Conservation (phyloP, 2,797 vertebrate species). For the Lophotriccus pileatus region DNA sequence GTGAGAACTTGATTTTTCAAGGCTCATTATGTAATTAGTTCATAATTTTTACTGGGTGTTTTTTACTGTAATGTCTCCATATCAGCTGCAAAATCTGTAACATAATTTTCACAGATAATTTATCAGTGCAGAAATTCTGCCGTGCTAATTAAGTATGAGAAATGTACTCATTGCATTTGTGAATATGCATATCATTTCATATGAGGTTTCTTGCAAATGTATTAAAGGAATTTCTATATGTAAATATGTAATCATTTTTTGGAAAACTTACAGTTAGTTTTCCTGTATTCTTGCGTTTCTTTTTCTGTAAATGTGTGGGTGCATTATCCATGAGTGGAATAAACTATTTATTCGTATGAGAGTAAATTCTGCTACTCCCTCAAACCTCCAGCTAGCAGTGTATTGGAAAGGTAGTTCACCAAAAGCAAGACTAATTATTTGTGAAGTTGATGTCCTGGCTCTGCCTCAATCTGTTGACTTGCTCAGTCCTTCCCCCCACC, state of each 20-base stretch:
- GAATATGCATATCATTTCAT: slow-evolving; percentile 12
- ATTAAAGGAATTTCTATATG: not conserved
- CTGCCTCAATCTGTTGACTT: not conserved
- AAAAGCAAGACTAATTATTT: not conserved
- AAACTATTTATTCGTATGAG: not conserved
- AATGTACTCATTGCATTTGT: not conserved
- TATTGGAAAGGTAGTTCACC: not conserved
- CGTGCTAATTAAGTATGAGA: not conserved
- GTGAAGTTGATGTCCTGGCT: not conserved
- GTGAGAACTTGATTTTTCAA: slow-evolving; percentile 36
- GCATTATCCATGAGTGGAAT: accelerated
- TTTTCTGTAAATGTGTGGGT: not conserved
- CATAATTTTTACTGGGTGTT: not conserved
- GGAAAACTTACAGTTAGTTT: not conserved
- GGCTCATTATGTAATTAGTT: slow-evolving; percentile 49
- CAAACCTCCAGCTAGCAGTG: not conserved
- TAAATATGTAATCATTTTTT: not conserved
- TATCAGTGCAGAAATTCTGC: slow-evolving; percentile 11
- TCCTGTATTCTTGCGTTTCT: not conserved
- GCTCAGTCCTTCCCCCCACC: not conserved
- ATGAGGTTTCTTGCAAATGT: not conserved
- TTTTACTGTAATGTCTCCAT: slow-evolving; percentile 42
- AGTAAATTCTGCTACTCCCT: not conserved
- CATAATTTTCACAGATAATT: slow-evolving; percentile 39
- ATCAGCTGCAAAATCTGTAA: slow-evolving; percentile 35